Evolutionary conservation across 2,113 vertebrate species (phyloP).

Genomic region (Triplophysa dalaica): DNA sequence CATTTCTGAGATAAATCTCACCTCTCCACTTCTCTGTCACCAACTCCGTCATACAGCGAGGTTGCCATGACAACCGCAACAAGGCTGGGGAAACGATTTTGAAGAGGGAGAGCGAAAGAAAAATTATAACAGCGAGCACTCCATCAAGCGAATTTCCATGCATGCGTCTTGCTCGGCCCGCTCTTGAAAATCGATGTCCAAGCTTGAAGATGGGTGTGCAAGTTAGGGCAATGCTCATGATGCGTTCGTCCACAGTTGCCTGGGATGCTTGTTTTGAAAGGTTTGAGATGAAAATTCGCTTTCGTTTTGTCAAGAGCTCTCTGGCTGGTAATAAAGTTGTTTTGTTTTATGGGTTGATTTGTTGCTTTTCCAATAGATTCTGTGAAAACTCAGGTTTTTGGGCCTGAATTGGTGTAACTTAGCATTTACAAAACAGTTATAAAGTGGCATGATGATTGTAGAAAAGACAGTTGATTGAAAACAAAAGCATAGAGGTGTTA

Average conservation of each 20-base stretch:
- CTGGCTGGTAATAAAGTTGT: conserved; percentile 29
- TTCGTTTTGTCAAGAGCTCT: conserved; percentile 9
- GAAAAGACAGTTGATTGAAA: background rate
- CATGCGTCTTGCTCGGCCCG: conserved; percentile 77
- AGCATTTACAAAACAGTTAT: background rate
- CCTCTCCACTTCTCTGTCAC: conserved; percentile 85
- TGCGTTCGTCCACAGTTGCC: background rate
- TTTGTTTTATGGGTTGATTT: conserved; percentile 22
- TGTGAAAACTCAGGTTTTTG: background rate
- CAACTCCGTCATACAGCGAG: conserved; percentile 80
- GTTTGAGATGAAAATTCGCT: background rate
- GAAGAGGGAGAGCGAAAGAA: conserved; percentile 68
- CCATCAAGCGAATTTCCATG: conserved; percentile 85
- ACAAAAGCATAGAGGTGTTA: conserved; percentile 5
- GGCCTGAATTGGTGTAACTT: too few relatives aligned
- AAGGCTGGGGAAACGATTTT: conserved; percentile 74
- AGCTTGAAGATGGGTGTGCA: conserved; percentile 71
- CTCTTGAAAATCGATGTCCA: conserved; percentile 80
- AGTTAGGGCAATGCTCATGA: background rate
- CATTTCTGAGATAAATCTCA: conserved; percentile 81
- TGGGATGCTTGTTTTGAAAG: background rate
- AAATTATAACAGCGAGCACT: conserved; percentile 76
- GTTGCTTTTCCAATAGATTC: conserved; percentile 9
- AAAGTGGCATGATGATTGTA: background rate
- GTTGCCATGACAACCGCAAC: conserved; percentile 82